Evolutionary conservation across 2,888 invertebrate species (phyloP).

Genomic region (Hydriomena furcata): DNA sequence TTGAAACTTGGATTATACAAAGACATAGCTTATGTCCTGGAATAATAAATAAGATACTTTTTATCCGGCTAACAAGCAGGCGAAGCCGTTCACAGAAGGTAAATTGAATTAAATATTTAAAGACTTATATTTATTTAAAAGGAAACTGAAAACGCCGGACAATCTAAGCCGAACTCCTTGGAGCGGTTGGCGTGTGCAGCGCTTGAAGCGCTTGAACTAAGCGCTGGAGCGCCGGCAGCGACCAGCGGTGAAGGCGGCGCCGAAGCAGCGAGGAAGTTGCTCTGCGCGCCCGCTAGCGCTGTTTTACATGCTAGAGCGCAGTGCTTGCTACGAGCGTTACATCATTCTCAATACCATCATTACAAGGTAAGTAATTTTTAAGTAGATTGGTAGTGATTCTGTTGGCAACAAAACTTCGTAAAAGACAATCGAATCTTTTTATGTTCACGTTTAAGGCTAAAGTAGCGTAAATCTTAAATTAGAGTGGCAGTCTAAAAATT

Average conservation of each 20-base stretch:
- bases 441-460: too few species aligned
- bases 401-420: too few species aligned
- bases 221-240: constrained; percentile 48
- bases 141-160: constrained; percentile 60
- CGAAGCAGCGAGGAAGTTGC: constrained; percentile 63
- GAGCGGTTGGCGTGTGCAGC: constrained; percentile 76
- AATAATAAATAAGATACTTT: too few species aligned
- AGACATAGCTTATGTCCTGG: too few species aligned
- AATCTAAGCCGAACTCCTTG: constrained; percentile 69
- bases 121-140: constrained; percentile 35
- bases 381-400: too few species aligned
- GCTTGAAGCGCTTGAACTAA: constrained; percentile 70
- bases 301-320: constrained; percentile 85
- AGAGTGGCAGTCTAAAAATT: too few species aligned
- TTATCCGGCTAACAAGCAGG: too few species aligned
- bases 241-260: constrained; percentile 60
- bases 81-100: too few species aligned
- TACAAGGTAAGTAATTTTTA: constrained; percentile 92
- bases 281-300: constrained; percentile 74
- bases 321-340: constrained; percentile 91
- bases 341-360: constrained; percentile 90
- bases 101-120: too few species aligned
- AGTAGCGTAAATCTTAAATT: too few species aligned
- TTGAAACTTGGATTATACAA: too few species aligned
- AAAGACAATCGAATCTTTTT: too few species aligned